Evolutionary conservation across 1,140 invertebrate species (phyloP), one percentile per base, ranked within the genome.

Genomic region (Ectropis grisescens): DNA sequence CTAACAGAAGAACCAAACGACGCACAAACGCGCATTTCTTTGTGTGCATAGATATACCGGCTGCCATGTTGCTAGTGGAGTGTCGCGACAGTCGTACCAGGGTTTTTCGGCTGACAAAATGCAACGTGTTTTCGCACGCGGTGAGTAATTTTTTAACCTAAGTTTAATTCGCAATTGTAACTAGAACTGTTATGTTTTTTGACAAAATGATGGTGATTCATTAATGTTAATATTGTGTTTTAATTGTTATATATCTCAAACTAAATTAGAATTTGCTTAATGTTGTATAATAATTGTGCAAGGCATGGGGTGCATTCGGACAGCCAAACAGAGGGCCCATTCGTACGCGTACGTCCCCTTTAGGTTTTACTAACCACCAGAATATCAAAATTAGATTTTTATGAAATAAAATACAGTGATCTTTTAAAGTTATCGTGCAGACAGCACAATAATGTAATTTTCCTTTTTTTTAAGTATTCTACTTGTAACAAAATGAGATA

Each of bases 401-500:
- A n/a, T n/a, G n/a, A n/a, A n/a, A n/a, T n/a, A n/a, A n/a, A n/a
- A n/a, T n/a, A n/a, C n/a, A n/a, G n/a, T n/a, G n/a, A n/a, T n/a
- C n/a, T n/a, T n/a, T n/a, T n/a, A n/a, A n/a, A n/a, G n/a, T n/a
- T n/a, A n/a, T n/a, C n/a, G n/a, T n/a, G n/a, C n/a, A n/a, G n/a
- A n/a, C n/a, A n/a, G n/a, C n/a, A n/a, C n/a, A n/a, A n/a, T n/a
- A n/a, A n/a, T n/a, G n/a, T 31, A 31, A n/a, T n/a, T n/a, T n/a
- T n/a, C n/a, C n/a, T n/a, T n/a, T n/a, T n/a, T n/a, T n/a, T n/a
- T n/a, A 14, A 29, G 29, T 29, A 14, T 29, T 29, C 9, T 19
- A 8, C 2, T 30, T 30, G 9, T 30, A 30, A 30, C 29, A 14
- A 30, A 30, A 14, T 30, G 86, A 85, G 5, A 94, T 69, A 13